Percentiles rank a stretch among this genome's conserved stretches.
Conservation (phyloP, 2,113 vertebrate genomes). For the Murina feae region DNA sequence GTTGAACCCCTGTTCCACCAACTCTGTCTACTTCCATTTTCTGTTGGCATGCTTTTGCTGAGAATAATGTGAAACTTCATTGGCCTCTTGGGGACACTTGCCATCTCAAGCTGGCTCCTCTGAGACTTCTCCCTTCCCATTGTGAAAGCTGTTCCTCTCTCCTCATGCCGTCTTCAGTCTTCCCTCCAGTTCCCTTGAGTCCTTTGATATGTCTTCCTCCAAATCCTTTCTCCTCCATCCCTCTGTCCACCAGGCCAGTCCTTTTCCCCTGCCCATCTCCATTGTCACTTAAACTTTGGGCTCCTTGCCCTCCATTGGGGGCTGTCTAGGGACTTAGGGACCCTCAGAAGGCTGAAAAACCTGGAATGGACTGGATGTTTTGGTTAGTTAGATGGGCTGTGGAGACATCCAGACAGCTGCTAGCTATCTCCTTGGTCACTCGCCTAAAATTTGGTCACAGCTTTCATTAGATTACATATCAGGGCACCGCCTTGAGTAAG, state of each 20-base stretch:
- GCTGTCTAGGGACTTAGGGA: neutral
- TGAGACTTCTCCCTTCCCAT: neutral
- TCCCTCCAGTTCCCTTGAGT: neutral
- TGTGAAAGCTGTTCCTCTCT: neutral
- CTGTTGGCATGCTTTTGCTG: neutral
- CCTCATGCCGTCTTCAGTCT: neutral
- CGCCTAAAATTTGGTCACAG: neutral
- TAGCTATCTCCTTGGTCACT: neutral
- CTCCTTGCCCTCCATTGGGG: neutral
- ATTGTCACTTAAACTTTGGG: neutral
- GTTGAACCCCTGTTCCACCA: neutral
- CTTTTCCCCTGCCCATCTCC: neutral
- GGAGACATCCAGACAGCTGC: neutral
- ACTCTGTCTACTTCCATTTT: neutral
- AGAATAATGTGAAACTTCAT: neutral
- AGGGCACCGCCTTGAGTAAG: neutral
- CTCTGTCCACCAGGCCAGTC: neutral
- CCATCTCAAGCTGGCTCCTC: neutral
- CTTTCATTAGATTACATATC: neutral
- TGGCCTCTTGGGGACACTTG: conserved; percentile 5
- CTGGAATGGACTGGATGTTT: neutral
- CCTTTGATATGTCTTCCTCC: neutral
- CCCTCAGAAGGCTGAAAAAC: neutral
- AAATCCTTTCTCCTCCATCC: neutral
- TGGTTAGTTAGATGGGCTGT: neutral